Evolutionary conservation across 2,113 vertebrate species (phyloP).

Genomic region (Rhizomys pruinosus): DNA sequence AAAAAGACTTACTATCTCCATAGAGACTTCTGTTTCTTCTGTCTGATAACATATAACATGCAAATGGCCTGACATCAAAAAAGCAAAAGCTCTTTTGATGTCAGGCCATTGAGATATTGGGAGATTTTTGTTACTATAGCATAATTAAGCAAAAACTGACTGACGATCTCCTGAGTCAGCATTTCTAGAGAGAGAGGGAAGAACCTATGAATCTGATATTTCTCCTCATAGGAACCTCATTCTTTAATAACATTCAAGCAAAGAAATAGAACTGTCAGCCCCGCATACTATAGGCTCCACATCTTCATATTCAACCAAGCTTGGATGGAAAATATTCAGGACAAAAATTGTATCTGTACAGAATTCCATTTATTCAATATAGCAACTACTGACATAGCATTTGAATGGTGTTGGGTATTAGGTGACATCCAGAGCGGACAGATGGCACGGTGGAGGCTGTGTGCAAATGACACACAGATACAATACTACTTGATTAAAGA

Average conservation of each 20-base stretch:
- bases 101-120: background rate
- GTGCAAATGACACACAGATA: too few species aligned
- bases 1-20: background rate
- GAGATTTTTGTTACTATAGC: conserved; percentile 31
- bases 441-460: too few species aligned
- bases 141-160: background rate
- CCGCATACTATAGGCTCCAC: background rate
- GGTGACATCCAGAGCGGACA: background rate
- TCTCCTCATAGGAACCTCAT: background rate
- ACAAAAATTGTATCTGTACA: background rate
- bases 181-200: background rate
- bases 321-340: background rate
- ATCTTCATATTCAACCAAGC: background rate
- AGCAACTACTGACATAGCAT: background rate
- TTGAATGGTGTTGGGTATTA: background rate
- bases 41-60: background rate
- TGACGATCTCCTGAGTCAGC: background rate
- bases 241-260: background rate
- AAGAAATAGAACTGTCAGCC: background rate
- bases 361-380: background rate
- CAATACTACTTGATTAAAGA: background rate
- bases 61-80: too few species aligned
- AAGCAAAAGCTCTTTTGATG: background rate
- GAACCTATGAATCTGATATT: background rate
- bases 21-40: background rate